Conservation (phyloP, 2,113 vertebrate genomes). For the Rhombomys opimus region DNA sequence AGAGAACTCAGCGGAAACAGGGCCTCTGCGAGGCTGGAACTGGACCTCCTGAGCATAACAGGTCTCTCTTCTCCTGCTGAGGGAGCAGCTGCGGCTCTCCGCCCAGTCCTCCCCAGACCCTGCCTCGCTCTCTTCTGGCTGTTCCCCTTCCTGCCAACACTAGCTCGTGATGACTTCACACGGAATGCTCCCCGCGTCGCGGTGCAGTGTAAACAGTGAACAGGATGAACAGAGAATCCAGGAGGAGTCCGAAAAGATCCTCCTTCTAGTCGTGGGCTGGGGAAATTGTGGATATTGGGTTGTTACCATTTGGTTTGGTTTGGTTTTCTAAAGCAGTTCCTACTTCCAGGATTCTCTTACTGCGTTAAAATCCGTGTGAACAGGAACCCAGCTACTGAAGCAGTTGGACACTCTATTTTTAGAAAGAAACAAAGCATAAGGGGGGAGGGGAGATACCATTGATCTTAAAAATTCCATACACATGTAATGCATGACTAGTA, state of each 20-base stretch:
- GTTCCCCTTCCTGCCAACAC: conserved; percentile 64
- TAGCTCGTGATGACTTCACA: conserved; percentile 64
- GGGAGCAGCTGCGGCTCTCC: conserved; percentile 56
- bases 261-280: background rate
- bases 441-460: background rate
- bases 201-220: conserved; percentile 26
- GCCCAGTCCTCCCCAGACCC: conserved; percentile 48
- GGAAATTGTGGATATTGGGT: background rate
- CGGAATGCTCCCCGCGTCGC: background rate
- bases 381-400: background rate
- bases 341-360: conserved; percentile 46
- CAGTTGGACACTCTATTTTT: conserved; percentile 2
- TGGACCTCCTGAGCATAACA: background rate
- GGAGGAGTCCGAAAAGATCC: conserved; percentile 47
- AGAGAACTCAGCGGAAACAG: conserved; percentile 66
- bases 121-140: conserved; percentile 60
- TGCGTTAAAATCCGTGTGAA: conserved; percentile 51
- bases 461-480: background rate
- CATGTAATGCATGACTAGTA: background rate
- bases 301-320: background rate
- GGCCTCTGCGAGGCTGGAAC: conserved; percentile 57
- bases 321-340: background rate
- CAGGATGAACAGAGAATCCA: conserved; percentile 41
- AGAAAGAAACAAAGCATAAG: background rate
- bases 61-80: conserved; percentile 67